Percentiles rank a stretch among this genome's conserved stretches.
These are phyloP conservation scores for Sminthurinus signatus DNA, from an alignment of 1,140 invertebrate genomes.

Conservation along the genomic window DNA sequence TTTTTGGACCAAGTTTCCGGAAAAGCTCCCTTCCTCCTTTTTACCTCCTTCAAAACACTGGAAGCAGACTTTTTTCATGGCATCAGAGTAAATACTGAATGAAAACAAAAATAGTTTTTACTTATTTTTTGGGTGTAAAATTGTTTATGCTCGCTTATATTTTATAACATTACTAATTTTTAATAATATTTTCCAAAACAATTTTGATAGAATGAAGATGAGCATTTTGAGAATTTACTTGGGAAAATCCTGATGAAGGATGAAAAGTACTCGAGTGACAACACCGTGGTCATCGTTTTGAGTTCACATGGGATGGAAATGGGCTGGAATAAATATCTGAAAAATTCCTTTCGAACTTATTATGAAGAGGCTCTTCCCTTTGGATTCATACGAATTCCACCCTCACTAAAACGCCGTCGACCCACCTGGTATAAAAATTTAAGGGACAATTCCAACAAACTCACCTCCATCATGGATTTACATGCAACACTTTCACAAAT, in stretches of 20 bases:
- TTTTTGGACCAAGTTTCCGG: background rate
- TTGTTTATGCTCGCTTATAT: no score
- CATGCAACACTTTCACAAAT: constrained; percentile 31
- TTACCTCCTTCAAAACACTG: constrained; percentile 38
- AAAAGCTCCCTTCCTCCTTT: constrained; percentile 27
- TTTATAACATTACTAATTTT: no score
- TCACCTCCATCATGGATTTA: constrained; percentile 38
- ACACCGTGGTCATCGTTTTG: constrained; percentile 40
- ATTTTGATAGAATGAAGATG: no score
- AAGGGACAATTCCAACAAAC: constrained; percentile 22
- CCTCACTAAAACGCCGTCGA: constrained; percentile 1
- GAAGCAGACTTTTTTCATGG: constrained; percentile 33
- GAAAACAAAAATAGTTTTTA: no score
- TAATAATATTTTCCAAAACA: no score
- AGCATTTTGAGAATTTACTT: no score
- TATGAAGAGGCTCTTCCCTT: constrained; percentile 41
- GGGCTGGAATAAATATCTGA: no score
- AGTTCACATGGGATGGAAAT: constrained; percentile 40
- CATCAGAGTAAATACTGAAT: constrained; percentile 35
- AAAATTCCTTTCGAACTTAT: constrained; percentile 36
- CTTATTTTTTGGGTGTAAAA: no score
- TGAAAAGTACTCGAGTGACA: constrained; percentile 11
- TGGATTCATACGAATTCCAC: constrained; percentile 36
- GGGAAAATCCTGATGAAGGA: constrained; percentile 40
- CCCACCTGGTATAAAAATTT: constrained; percentile 26